These are phyloP conservation scores for Oenanthe oenanthe DNA, from an alignment of 2,113 vertebrate genomes.

Conservation along the genomic window DNA sequence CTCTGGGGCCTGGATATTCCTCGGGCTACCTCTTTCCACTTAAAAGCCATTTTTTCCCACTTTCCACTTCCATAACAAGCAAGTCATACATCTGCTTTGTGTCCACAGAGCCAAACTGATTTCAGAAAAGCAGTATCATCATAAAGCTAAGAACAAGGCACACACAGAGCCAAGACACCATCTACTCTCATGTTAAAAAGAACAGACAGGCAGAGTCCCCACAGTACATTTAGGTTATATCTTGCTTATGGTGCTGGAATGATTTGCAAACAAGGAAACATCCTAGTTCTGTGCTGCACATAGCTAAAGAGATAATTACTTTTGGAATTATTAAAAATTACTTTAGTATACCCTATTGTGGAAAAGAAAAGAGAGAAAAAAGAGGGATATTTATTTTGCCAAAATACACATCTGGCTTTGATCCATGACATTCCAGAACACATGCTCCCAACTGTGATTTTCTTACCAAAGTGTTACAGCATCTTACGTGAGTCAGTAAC, in stretches of 20 bases:
- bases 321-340: not conserved
- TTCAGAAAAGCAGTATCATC: not conserved
- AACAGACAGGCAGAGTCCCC: not conserved
- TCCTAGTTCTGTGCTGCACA: not conserved
- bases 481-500: slow-evolving; percentile 56
- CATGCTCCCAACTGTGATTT: slow-evolving; percentile 35
- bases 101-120: not conserved
- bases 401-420: slow-evolving; percentile 44
- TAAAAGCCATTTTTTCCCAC: not conserved
- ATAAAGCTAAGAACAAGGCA: not conserved
- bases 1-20: not conserved
- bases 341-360: not conserved
- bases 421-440: slow-evolving; percentile 15
- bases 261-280: not conserved
- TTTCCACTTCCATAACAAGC: not conserved
- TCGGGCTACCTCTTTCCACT: not conserved
- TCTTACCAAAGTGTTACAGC: slow-evolving; percentile 32
- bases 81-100: not conserved
- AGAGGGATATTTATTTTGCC: not conserved
- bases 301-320: not conserved
- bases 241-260: not conserved
- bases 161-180: not conserved
- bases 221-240: not conserved
- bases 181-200: not conserved
- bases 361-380: not conserved